Evolutionary conservation across 2,797 vertebrate species (phyloP), one percentile per base, ranked within the genome.

Genomic region (Emydoidea blandingii): DNA sequence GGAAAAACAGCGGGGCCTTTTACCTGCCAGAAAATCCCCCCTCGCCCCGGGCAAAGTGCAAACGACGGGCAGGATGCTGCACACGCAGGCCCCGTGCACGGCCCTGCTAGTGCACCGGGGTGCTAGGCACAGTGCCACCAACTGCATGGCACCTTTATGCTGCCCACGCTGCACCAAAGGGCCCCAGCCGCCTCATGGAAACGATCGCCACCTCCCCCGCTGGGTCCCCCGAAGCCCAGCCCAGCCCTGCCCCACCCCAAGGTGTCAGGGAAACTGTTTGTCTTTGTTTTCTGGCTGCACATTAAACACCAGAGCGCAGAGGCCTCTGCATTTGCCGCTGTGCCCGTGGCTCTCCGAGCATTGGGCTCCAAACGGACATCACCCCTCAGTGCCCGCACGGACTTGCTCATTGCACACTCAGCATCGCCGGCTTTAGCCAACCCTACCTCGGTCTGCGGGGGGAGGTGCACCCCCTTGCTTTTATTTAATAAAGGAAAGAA

Each of bases 221-320:
- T 0, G 2, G 2, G 8, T 72, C 85, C 90, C 76, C 0, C 85
- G 14, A 89, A 86, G 83, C 87, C 25, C 86, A 56, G 41, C 50
- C 1, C 44, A 10, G 57, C 87, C 44, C 4, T 76, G 4, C 85
- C 47, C 0, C 0, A 78, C 34, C 2, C 1, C 0, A 27, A 49
- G 10, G 11, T 19, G 11, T 1, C 0, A 2, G 0, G 89, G n/a
- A 59, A 31, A 11, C 91, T 79, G 2, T 88, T 89, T 79, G 1
- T 88, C 79, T 92, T 21, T 23, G 19, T 72, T 72, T 72, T 72
- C n/a, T 37, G 65, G 65, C 65, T 72, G n/a, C n/a, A 8, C n/a
- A 72, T 72, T 37, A 12, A 41, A 19, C 65, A 57, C 57, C 14
- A 34, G 34, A 11, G n/a, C 5, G 10, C 8, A 21, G 65, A 37